Evolutionary conservation across 1,140 invertebrate species (phyloP).

Genomic region (Mactra quadrangularis): DNA sequence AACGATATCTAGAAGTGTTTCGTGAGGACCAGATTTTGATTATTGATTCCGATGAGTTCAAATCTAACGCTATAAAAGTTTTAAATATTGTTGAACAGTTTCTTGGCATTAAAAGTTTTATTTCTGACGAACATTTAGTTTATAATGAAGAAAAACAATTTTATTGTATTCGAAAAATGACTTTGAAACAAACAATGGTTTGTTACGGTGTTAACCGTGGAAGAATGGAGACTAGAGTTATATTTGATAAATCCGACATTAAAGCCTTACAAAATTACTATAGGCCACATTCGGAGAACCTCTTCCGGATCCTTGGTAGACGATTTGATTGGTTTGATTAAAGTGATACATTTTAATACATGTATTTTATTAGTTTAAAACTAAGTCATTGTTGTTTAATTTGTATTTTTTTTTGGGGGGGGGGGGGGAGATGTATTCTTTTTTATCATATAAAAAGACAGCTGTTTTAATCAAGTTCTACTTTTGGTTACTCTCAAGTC

Average conservation of each 20-base stretch:
- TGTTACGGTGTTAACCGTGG: background rate
- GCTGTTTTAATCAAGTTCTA: no score
- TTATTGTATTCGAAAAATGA: slow-evolving; percentile 12
- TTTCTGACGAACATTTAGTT: slow-evolving; percentile 9
- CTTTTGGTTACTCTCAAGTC: no score
- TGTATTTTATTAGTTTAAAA: no score
- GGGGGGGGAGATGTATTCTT: no score
- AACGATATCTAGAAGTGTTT: background rate
- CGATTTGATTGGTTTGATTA: slow-evolving; percentile 12
- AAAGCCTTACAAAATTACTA: slow-evolving; percentile 1
- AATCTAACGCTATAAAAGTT: background rate
- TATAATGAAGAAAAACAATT: slow-evolving; percentile 23
- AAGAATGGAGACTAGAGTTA: slow-evolving; percentile 4
- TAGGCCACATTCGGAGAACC: slow-evolving; percentile 7
- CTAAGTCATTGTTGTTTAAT: no score
- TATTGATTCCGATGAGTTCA: slow-evolving; percentile 5
- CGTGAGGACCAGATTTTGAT: slow-evolving; percentile 13
- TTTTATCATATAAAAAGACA: no score
- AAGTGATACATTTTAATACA: no score
- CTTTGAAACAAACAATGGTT: background rate
- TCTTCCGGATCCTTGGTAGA: background rate
- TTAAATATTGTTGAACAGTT: background rate
- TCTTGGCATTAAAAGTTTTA: slow-evolving; percentile 26
- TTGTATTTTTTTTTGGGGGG: no score
- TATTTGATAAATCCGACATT: background rate